A percentile compares a stretch with the other conserved stretches of the same genome.
Evolutionary conservation across 1,140 invertebrate species (phyloP).

Genomic region (Plectus sambesii): DNA sequence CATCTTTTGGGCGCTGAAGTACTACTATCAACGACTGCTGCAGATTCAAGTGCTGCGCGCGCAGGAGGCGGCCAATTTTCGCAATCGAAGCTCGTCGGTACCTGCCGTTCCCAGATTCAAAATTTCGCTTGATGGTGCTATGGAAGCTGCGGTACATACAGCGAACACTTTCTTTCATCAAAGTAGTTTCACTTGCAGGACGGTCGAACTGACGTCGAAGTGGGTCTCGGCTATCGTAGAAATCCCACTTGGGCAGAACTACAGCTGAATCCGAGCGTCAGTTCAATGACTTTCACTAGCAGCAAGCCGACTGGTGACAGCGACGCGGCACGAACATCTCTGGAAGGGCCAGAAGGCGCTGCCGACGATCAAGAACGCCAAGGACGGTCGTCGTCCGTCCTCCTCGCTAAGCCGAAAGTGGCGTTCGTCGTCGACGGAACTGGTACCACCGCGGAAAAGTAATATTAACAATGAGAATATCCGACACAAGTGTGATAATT

Average conservation of each 20-base stretch:
- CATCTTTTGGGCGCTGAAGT: slow-evolving; percentile 90
- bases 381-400: no score
- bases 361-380: slow-evolving; percentile 25
- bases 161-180: no score
- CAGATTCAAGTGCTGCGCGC: slow-evolving; percentile 41
- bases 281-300: slow-evolving; percentile 2
- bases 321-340: slow-evolving; percentile 14
- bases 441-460: no score
- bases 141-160: no score
- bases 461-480: slow-evolving; percentile 3
- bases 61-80: slow-evolving; percentile 24
- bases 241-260: slow-evolving; percentile 42
- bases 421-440: no score
- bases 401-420: no score
- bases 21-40: slow-evolving; percentile 49
- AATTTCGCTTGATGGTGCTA: no score
- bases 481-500: no score
- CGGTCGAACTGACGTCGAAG: background rate
- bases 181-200: background rate
- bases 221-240: slow-evolving; percentile 18
- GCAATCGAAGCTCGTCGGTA: slow-evolving; percentile 33
- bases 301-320: background rate
- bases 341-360: slow-evolving; percentile 32
- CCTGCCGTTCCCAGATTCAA: no score
- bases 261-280: slow-evolving; percentile 24